These are phyloP conservation scores for Sphaeramia orbicularis DNA, from an alignment of 2,797 vertebrate genomes.

Conservation along the genomic window DNA sequence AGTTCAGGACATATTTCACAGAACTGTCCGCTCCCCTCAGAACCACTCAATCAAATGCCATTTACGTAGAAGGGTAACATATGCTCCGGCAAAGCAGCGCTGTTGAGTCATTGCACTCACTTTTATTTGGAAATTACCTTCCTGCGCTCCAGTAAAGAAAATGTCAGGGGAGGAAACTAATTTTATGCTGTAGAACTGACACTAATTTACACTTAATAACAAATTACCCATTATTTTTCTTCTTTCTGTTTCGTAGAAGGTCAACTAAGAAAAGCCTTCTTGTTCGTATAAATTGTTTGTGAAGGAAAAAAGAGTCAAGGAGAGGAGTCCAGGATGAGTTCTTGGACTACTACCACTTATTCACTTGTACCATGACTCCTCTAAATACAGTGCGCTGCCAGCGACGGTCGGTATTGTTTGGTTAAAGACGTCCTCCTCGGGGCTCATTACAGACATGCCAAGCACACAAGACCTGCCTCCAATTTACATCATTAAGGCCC, in stretches of 20 bases:
- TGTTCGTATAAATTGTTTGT: conserved; percentile 52
- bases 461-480: conserved; percentile 77
- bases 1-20: conserved; percentile 68
- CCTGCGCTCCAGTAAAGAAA: conserved; percentile 31
- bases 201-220: conserved; percentile 60
- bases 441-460: conserved; percentile 85
- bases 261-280: conserved; percentile 47
- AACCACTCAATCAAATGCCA: conserved; percentile 71
- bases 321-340: conserved; percentile 38
- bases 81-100: conserved; percentile 42
- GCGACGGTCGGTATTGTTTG: conserved; percentile 74
- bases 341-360: conserved; percentile 33
- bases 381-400: conserved; percentile 63
- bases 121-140: conserved; percentile 59
- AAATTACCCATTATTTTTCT: conserved; percentile 48
- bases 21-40: conserved; percentile 66
- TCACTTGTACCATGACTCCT: conserved; percentile 39
- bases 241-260: conserved; percentile 34
- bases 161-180: conserved; percentile 46
- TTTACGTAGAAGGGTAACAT: conserved; percentile 51
- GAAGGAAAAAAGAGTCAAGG: conserved; percentile 61
- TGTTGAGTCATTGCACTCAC: conserved; percentile 38
- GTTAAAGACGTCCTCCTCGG: conserved; percentile 83
- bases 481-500: conserved; percentile 88
- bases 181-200: conserved; percentile 52